A percentile compares a stretch with the other conserved stretches of the same genome.
Evolutionary conservation across 2,113 vertebrate species (phyloP).

Genomic region (Zeus faber): DNA sequence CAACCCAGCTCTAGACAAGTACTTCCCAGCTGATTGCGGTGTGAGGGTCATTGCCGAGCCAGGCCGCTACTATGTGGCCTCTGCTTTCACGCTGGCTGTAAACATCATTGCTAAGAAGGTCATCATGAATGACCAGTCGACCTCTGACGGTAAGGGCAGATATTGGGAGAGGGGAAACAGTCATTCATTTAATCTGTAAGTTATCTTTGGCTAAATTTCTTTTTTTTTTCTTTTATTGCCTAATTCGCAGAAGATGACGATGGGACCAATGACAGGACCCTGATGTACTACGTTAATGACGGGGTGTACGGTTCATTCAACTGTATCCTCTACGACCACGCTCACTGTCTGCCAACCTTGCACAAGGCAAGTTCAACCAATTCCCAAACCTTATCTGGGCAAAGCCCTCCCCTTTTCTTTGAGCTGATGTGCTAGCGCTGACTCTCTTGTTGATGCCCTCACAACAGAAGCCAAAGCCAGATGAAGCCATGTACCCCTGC

Average conservation of each 20-base stretch:
- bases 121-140: conserved; percentile 82
- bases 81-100: conserved; percentile 91
- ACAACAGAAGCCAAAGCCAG: conserved; percentile 86
- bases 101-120: conserved; percentile 98
- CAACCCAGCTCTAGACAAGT: conserved; percentile 91
- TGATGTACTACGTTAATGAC: conserved; percentile 98
- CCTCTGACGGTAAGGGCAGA: conserved; percentile 76
- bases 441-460: neutral
- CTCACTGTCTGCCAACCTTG: conserved; percentile 85
- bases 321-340: conserved; percentile 94
- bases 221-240: neutral
- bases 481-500: conserved; percentile 86
- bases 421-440: neutral
- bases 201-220: neutral
- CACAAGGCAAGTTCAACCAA: conserved; percentile 82
- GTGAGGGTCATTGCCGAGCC: conserved; percentile 91
- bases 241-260: conserved; percentile 85
- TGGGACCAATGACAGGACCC: conserved; percentile 78
- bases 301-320: conserved; percentile 98
- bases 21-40: conserved; percentile 86
- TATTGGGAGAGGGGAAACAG: neutral
- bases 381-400: neutral
- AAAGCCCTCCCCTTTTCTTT: neutral
- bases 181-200: neutral
- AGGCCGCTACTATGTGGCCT: conserved; percentile 93